Base-by-base conservation (phyloP, 2,888 invertebrate species). In the Heliconius cydno region DNA sequence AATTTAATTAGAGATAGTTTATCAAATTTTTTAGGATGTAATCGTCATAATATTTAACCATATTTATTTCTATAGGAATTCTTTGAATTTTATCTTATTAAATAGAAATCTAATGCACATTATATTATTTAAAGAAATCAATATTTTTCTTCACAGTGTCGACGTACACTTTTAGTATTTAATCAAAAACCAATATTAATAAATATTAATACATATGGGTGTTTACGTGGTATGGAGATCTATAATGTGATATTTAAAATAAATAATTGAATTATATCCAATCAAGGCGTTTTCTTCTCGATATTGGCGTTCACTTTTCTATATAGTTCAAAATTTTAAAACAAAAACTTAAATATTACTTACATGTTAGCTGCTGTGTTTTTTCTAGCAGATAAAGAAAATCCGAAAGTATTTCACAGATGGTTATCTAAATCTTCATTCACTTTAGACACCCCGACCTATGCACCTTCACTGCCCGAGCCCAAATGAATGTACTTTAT, bases 401-500 rank as follows among this genome's bases (percentile, higher is more conserved):
- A 82, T 79, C 78, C 81, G 67, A 71, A 76, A 68, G 7, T 67
- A 76, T 34, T 71, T 73, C 78, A 79, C 81, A 76, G 70, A 74
- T 78, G 68, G 66, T 30, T 70, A 76, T 71, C 41, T 28, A 63
- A 82, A 79, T 80, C 82, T 86, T 85, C 86, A 88, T 88, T 88
- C 90, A 90, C 88, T 83, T 79, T 84, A 82, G 82, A 84, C 85
- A 83, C 85, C 82, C 77, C 85, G 88, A 88, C 87, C 89, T 90
- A 87, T 85, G 83, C 88, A 86, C 86, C 89, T 87, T 89, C 90
- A 89, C 95, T 94, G 90, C 83, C 86, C 86, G 85, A 88, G 89
- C 89, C 86, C 85, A 91, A 93, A 90, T 92, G 92, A 92, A 91
- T 90, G 90, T 90, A 87, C 86, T 90, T 93, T 92, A 93, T 94